Conservation (phyloP, 2,113 vertebrate species). For the Onychostoma macrolepis region DNA sequence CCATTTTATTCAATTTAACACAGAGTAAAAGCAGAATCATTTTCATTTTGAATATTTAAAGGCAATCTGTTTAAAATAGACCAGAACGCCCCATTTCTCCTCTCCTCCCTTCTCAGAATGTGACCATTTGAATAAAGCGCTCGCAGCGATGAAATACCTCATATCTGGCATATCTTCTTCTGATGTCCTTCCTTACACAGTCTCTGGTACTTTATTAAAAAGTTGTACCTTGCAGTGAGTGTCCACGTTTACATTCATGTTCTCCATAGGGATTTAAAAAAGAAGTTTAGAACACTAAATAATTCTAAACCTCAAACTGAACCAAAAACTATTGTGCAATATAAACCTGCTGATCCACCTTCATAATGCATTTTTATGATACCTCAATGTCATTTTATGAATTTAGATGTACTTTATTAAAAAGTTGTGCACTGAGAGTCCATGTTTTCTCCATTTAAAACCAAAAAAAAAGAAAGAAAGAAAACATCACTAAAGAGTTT, state of each 20-base stretch:
- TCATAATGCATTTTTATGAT: neutral
- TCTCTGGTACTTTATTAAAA: slow-evolving; percentile 9
- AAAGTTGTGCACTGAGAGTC: too few relatives aligned
- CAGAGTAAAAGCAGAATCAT: slow-evolving; percentile 6
- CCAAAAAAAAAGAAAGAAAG: too few relatives aligned
- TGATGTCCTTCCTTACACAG: neutral
- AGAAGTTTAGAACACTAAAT: neutral
- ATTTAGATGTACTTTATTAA: neutral
- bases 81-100: slow-evolving; percentile 4
- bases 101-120: neutral
- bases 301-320: neutral
- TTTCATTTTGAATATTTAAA: slow-evolving; percentile 33
- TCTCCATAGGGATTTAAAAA: neutral
- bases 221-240: neutral
- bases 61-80: slow-evolving; percentile 40
- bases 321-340: neutral
- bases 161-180: slow-evolving; percentile 10
- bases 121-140: neutral
- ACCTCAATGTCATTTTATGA: neutral
- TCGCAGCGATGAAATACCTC: neutral
- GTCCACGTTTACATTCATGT: neutral
- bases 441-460: too few relatives aligned
- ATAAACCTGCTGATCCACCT: neutral
- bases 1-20: slow-evolving; percentile 43
- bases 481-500: too few relatives aligned